phyloP scores from a whole-genome alignment of 2,888 invertebrate species.

The Scaptomyza parva region DNA sequence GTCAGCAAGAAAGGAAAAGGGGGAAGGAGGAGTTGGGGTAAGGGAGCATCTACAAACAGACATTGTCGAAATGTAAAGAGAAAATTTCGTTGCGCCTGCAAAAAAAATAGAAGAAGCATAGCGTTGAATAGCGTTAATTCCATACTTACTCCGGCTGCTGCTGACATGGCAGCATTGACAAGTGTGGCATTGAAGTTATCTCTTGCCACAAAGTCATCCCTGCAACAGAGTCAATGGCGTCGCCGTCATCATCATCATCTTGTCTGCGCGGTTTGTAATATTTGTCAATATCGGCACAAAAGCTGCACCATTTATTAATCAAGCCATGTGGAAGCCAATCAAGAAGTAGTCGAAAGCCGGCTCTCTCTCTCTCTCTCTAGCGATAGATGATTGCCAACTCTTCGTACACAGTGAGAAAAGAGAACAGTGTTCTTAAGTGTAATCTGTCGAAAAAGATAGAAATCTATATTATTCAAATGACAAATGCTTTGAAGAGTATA shows the following conservation, averaged over 20 bases:
- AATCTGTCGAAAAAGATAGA: too few species aligned
- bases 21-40: too few species aligned
- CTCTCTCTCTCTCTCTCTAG: constrained; percentile 7
- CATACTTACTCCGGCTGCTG: constrained; percentile 35
- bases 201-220: not conserved
- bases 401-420: not conserved
- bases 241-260: not conserved
- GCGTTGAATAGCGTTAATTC: constrained; percentile 69
- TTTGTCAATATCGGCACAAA: constrained; percentile 63
- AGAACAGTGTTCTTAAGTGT: too few species aligned
- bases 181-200: constrained; percentile 24
- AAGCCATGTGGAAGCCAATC: constrained; percentile 65
- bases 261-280: constrained; percentile 24
- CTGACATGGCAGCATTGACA: constrained; percentile 72
- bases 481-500: not conserved
- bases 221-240: not conserved
- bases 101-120: too few species aligned
- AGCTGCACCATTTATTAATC: constrained; percentile 71
- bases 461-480: too few species aligned
- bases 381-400: constrained; percentile 40
- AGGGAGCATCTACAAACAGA: constrained; percentile 30
- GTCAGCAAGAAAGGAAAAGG: constrained; percentile 30
- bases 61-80: constrained; percentile 61
- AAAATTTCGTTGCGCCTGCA: constrained; percentile 50
- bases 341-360: constrained; percentile 33